Percentiles rank a stretch among this genome's conserved stretches.
Evolutionary conservation across 1,140 invertebrate genomes (phyloP).

Genomic region (Ctenoplectra terminalis): DNA sequence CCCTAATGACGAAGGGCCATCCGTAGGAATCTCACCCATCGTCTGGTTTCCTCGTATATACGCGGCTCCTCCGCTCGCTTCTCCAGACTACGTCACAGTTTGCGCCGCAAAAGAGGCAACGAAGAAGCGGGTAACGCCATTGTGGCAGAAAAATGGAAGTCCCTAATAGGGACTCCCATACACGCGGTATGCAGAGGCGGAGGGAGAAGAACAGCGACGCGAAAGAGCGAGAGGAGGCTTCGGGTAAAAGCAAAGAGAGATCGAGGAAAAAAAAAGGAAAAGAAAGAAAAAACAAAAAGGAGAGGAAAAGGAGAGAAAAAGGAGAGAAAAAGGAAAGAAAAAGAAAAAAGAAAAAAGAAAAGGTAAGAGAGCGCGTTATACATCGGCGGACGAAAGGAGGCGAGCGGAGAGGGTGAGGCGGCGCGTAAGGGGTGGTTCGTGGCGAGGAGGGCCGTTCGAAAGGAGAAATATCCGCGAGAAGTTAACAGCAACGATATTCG

Average conservation of each 20-base stretch:
- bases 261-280: too few relatives aligned
- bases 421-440: not conserved
- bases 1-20: conserved; percentile 22
- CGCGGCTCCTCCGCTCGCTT: not conserved
- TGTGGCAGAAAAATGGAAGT: conserved; percentile 61
- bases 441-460: conserved; percentile 2
- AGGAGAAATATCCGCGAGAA: conserved; percentile 60
- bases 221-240: not conserved
- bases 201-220: too few relatives aligned
- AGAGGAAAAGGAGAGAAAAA: not conserved
- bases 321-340: not conserved
- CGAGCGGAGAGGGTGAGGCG: not conserved
- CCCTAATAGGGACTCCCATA: conserved; percentile 29
- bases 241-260: conserved; percentile 9
- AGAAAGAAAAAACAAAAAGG: not conserved
- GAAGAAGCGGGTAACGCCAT: conserved; percentile 41
- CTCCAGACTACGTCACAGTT: not conserved
- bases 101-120: conserved; percentile 39
- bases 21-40: not conserved
- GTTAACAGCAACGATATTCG: conserved; percentile 56
- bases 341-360: conserved; percentile 8
- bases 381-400: not conserved
- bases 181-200: too few relatives aligned
- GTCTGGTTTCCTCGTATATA: not conserved
- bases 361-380: not conserved